phyloP scores from a whole-genome alignment of 2,888 invertebrate species.

The Eupithecia dodoneata region DNA sequence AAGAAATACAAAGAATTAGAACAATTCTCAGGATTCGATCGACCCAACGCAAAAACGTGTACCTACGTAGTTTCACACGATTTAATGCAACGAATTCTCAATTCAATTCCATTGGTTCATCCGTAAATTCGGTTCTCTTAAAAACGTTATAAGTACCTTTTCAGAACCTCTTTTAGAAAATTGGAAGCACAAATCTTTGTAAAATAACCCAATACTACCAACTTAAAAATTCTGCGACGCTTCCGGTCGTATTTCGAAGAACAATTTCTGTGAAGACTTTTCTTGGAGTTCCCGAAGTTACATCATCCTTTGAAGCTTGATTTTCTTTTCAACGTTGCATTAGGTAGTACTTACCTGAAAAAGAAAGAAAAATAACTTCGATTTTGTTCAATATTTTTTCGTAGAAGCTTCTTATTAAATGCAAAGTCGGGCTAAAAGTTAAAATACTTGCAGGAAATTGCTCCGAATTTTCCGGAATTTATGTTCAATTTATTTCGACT shows the following conservation, averaged over 20 bases:
- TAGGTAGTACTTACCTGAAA: not conserved
- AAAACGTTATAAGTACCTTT: not conserved
- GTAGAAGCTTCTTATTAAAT: not conserved
- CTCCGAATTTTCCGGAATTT: not conserved
- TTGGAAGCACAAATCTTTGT: not conserved
- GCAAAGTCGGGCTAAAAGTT: not conserved
- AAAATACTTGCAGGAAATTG: not conserved
- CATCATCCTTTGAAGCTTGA: not conserved
- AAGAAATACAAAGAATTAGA: not conserved
- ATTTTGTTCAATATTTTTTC: not conserved
- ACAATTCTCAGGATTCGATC: not conserved
- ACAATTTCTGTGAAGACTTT: not conserved
- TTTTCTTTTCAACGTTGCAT: not conserved
- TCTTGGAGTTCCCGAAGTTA: not conserved
- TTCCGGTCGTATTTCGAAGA: not conserved
- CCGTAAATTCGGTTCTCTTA: not conserved
- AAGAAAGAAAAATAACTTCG: not conserved
- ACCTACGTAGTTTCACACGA: too few species aligned
- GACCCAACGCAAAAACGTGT: not conserved
- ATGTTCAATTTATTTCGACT: not conserved
- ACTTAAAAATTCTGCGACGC: not conserved
- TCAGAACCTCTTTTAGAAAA: not conserved
- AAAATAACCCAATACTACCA: not conserved
- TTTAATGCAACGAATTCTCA: not conserved
- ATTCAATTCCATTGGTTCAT: not conserved